Evolutionary conservation across 2,888 invertebrate genomes (phyloP).

Genomic region (Emmelina monodactyla): DNA sequence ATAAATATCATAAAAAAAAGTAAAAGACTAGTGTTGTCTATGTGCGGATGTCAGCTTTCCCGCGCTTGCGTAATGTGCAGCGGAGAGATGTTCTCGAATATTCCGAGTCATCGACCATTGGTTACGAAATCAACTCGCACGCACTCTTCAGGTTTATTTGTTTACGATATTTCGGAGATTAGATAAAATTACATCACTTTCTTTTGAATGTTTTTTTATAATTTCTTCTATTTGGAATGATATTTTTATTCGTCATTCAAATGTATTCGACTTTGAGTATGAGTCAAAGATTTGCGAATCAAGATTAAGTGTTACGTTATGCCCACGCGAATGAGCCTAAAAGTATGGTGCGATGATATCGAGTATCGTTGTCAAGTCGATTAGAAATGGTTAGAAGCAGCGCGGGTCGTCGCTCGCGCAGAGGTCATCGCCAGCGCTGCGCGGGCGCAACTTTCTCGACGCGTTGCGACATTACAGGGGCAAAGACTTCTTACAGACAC

Average conservation of each 20-base stretch:
- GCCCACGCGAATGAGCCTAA: too few relatives aligned
- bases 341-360: too few relatives aligned
- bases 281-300: too few relatives aligned
- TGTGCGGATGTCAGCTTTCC: constrained; percentile 60
- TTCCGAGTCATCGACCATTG: constrained; percentile 64
- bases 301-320: too few relatives aligned
- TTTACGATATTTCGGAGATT: too few relatives aligned
- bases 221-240: too few relatives aligned
- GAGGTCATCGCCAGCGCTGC: constrained; percentile 50
- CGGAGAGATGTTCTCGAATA: constrained; percentile 59
- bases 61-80: constrained; percentile 55
- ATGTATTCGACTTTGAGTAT: too few relatives aligned
- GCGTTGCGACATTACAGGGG: neutral
- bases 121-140: constrained; percentile 44
- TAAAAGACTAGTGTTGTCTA: too few relatives aligned
- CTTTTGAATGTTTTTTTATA: too few relatives aligned
- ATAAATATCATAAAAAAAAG: too few relatives aligned
- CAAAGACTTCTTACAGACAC: neutral
- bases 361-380: constrained; percentile 1
- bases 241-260: too few relatives aligned
- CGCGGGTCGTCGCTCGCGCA: constrained; percentile 51
- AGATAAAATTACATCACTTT: too few relatives aligned
- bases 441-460: constrained; percentile 27
- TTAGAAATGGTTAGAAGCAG: constrained; percentile 2
- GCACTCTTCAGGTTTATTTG: neutral